Evolutionary conservation across 2,113 vertebrate species (phyloP).

Genomic region (Aramus guarauna): DNA sequence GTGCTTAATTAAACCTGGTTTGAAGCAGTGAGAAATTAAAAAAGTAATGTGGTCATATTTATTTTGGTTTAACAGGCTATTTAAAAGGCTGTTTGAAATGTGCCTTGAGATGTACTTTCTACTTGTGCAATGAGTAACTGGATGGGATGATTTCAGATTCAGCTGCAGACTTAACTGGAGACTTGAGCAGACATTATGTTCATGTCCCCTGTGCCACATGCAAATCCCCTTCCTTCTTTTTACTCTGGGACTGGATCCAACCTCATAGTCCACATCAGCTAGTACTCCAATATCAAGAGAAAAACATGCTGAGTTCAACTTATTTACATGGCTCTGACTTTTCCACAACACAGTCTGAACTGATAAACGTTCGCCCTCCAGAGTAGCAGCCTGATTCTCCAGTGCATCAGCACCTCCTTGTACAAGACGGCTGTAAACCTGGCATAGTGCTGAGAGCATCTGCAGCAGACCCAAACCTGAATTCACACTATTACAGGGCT

Average conservation of each 20-base stretch:
- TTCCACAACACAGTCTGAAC: not conserved
- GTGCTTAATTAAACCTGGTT: constrained; percentile 64
- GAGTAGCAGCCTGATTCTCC: not conserved
- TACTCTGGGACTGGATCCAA: not conserved
- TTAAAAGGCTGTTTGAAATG: constrained; percentile 45
- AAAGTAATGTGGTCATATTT: constrained; percentile 36
- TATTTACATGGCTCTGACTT: not conserved
- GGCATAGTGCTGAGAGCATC: not conserved
- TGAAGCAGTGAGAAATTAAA: constrained; percentile 44
- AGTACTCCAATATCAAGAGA: not conserved
- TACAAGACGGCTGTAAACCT: not conserved
- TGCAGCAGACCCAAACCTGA: not conserved
- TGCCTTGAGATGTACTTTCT: not conserved
- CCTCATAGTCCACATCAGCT: not conserved
- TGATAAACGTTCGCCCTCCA: not conserved
- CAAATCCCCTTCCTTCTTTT: not conserved
- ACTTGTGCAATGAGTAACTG: not conserved
- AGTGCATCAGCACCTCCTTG: not conserved
- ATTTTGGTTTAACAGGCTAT: constrained; percentile 37
- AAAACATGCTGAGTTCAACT: not conserved
- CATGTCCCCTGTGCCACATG: not conserved
- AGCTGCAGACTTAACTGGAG: not conserved
- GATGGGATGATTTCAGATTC: not conserved
- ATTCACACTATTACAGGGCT: not conserved
- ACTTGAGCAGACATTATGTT: not conserved